Conservation (phyloP, 1,140 invertebrate species). For the Orchesella cincta region DNA sequence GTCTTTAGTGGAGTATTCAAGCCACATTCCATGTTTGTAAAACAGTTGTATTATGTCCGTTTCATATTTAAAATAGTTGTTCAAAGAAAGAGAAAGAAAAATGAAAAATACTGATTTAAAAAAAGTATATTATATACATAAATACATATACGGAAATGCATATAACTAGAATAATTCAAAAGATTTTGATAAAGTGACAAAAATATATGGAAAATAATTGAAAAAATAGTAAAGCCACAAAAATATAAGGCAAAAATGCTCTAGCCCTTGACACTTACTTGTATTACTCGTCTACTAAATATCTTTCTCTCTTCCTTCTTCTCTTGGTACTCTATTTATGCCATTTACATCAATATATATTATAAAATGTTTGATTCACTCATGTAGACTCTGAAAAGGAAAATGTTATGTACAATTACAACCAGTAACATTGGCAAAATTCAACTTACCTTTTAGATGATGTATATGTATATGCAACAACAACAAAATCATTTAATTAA, state of each 20-base stretch:
- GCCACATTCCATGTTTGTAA: constrained; percentile 14
- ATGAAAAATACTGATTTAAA: background rate
- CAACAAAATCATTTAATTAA: too few species aligned
- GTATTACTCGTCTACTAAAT: background rate
- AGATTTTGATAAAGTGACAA: constrained; percentile 26
- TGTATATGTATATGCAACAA: background rate
- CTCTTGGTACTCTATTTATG: background rate
- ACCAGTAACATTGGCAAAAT: background rate
- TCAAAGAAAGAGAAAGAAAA: background rate
- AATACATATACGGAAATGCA: background rate
- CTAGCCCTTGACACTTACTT: constrained; percentile 4
- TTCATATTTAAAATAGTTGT: constrained; percentile 8
- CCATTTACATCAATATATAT: background rate
- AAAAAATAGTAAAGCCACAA: constrained; percentile 9
- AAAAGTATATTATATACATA: constrained; percentile 5
- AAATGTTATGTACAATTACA: background rate
- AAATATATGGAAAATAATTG: background rate
- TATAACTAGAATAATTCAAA: constrained; percentile 3
- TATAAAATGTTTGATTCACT: background rate
- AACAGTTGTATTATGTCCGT: constrained; percentile 25
- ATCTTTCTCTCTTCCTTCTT: background rate
- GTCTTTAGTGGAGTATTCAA: constrained; percentile 14
- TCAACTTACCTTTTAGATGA: background rate
- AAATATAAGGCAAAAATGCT: constrained; percentile 16
- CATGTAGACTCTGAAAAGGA: background rate